phyloP scores from a whole-genome alignment of 1,140 invertebrate species.

The Calliopsis andreniformis region DNA sequence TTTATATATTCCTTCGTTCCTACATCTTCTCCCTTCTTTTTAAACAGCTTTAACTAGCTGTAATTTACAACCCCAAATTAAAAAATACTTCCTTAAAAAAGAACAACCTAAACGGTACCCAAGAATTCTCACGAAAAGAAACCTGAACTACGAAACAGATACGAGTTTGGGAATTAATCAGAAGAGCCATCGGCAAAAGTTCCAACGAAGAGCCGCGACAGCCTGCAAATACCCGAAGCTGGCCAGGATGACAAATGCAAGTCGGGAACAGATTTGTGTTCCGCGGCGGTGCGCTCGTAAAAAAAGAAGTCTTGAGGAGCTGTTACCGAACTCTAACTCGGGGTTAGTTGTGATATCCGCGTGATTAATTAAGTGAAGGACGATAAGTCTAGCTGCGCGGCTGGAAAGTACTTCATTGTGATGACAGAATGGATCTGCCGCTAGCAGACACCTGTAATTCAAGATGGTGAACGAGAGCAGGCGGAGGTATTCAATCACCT shows the following conservation, averaged over 20 bases:
- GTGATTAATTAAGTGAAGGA: conserved; percentile 66
- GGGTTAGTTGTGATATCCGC: conserved; percentile 37
- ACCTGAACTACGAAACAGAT: too few relatives aligned
- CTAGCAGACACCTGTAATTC: conserved; percentile 60
- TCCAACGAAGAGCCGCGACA: neutral
- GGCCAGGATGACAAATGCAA: conserved; percentile 50
- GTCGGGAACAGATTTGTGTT: conserved; percentile 53
- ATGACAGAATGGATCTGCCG: conserved; percentile 64
- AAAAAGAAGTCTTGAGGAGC: conserved; percentile 33
- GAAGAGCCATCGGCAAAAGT: conserved; percentile 27
- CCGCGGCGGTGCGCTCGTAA: conserved; percentile 23
- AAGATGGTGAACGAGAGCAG: conserved; percentile 44
- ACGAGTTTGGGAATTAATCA: neutral
- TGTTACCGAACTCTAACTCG: conserved; percentile 3
- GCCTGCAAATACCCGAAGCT: neutral
- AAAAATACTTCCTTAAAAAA: too few relatives aligned
- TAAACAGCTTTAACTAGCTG: too few relatives aligned
- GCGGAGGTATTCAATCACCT: conserved; percentile 56
- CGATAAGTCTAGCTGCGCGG: conserved; percentile 53
- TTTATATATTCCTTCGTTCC: too few relatives aligned
- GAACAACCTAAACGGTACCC: too few relatives aligned
- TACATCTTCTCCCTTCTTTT: too few relatives aligned
- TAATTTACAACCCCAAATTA: too few relatives aligned
- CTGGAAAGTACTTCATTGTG: conserved; percentile 42
- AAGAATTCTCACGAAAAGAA: too few relatives aligned